phyloP scores from a whole-genome alignment of 35 echinoderm and acorn worm genomes.

The Apostichopus parvimensis region DNA sequence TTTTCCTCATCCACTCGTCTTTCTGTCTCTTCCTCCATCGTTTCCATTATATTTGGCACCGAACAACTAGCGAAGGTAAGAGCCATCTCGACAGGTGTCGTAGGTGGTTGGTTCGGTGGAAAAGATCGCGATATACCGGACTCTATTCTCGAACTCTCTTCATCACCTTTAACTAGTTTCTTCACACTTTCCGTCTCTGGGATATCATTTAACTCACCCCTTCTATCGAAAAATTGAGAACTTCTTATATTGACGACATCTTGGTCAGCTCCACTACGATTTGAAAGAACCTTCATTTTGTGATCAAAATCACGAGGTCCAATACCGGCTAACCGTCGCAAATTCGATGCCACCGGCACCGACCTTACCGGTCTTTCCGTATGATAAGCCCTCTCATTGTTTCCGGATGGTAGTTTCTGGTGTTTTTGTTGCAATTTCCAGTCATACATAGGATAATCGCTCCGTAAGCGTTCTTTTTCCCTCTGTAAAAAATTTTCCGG shows the following conservation, averaged over 20 bases:
- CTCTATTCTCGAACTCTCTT: neutral
- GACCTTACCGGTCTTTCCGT: neutral
- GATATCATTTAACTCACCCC: constrained; percentile 7
- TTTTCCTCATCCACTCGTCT: neutral
- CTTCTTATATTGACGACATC: neutral
- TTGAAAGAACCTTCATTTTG: constrained; percentile 10
- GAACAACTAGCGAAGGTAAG: constrained; percentile 25
- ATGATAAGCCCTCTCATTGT: neutral
- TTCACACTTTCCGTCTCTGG: constrained; percentile 28
- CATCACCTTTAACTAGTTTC: neutral
- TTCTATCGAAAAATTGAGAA: constrained; percentile 19
- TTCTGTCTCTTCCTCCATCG: constrained; percentile 6
- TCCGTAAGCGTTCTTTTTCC: constrained; percentile 65
- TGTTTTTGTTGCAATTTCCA: constrained; percentile 32
- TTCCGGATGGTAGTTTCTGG: neutral
- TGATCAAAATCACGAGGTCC: constrained; percentile 21
- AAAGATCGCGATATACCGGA: neutral
- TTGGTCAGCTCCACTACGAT: neutral
- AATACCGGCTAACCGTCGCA: neutral
- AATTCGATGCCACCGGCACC: neutral
- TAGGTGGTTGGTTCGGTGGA: constrained; percentile 38
- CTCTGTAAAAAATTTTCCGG: constrained; percentile 70
- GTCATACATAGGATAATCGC: constrained; percentile 92
- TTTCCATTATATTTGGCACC: constrained; percentile 31
- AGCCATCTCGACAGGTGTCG: constrained; percentile 7